Evolutionary conservation across 2,113 vertebrate genomes (phyloP).

Genomic region (Heterocephalus glaber): DNA sequence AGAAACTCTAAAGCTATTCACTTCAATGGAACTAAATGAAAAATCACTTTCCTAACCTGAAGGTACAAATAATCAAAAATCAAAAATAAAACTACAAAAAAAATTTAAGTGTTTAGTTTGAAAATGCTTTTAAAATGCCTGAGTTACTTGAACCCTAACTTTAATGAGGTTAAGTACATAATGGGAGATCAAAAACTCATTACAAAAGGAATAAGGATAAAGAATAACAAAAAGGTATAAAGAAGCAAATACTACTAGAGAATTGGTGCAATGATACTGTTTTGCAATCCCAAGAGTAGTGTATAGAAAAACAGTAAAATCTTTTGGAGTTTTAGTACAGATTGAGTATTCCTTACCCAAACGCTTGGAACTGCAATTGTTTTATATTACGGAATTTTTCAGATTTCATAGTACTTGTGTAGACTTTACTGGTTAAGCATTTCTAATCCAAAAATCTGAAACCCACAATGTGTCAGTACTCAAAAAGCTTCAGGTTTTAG

Average conservation of each 20-base stretch:
- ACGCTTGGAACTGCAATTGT: background rate
- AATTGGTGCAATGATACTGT: background rate
- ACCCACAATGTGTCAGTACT: background rate
- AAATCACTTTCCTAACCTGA: background rate
- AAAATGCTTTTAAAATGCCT: constrained; percentile 1
- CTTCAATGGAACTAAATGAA: background rate
- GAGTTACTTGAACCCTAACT: background rate
- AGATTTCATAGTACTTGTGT: background rate
- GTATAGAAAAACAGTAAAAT: background rate
- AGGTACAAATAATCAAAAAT: background rate
- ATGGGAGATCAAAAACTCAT: background rate
- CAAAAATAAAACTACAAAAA: background rate
- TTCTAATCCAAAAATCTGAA: background rate
- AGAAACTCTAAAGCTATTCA: constrained; percentile 19
- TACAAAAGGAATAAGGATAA: background rate
- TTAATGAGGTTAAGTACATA: background rate
- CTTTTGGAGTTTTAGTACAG: background rate
- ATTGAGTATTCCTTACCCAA: background rate
- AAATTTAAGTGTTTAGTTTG: background rate
- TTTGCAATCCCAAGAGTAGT: background rate
- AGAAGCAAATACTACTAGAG: background rate
- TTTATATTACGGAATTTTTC: background rate
- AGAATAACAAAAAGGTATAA: constrained; percentile 22
- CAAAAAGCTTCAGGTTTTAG: background rate
- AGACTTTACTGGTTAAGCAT: background rate